Evolutionary conservation across 35 echinoderm and acorn worm genomes (phyloP).

Genomic region (Apostichopus japonicus): DNA sequence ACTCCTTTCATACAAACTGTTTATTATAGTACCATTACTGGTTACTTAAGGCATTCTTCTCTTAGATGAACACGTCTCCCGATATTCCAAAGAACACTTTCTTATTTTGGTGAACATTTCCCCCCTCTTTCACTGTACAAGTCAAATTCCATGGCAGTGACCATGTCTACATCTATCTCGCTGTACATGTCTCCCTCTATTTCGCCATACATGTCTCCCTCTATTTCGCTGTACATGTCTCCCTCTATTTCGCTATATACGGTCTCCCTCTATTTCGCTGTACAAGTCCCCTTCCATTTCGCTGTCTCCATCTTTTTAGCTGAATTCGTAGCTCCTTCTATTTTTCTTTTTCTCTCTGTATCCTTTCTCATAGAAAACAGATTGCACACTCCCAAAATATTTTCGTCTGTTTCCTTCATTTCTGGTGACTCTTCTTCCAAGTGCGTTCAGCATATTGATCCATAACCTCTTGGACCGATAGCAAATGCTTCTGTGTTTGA

Average conservation of each 20-base stretch:
- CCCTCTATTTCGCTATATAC: constrained; percentile 19
- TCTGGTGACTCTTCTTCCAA: background rate
- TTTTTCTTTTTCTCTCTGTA: no score
- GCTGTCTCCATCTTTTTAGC: no score
- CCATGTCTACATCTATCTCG: background rate
- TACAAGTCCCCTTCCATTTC: no score
- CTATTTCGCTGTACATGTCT: background rate
- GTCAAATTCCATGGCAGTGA: background rate
- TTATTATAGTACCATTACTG: no score
- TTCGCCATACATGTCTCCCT: background rate
- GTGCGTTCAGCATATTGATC: background rate
- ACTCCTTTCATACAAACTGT: no score
- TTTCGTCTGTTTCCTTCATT: constrained; percentile 14
- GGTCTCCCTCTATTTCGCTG: background rate
- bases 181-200: background rate
- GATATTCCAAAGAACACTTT: background rate
- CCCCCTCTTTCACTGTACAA: background rate
- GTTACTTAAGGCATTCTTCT: no score
- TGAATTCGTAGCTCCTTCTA: no score
- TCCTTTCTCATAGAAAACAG: background rate
- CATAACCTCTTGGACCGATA: no score
- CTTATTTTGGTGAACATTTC: background rate
- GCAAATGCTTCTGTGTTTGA: no score
- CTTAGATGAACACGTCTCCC: no score
- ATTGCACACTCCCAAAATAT: constrained; percentile 11